Percentiles rank a stretch among this genome's conserved stretches.
Evolutionary conservation across 2,113 vertebrate species (phyloP).

Genomic region (Nothoprocta pentlandii): DNA sequence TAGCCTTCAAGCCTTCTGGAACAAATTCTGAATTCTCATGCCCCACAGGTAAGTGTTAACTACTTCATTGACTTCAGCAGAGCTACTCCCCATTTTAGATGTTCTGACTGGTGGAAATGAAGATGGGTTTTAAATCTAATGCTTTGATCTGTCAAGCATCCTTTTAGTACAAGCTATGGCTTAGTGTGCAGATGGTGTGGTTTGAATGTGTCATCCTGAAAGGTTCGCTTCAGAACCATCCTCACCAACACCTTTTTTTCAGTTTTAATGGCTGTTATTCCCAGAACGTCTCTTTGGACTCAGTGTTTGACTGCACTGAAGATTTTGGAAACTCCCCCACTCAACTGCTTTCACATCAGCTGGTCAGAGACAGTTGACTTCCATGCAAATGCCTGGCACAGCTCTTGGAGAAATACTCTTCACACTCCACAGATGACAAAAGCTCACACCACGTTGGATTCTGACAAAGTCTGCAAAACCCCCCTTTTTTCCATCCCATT

Average conservation of each 20-base stretch:
- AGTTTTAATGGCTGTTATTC: background rate
- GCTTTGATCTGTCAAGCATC: background rate
- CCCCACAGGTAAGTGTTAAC: background rate
- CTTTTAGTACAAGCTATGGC: background rate
- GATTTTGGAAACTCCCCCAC: background rate
- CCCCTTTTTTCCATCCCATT: background rate
- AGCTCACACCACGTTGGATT: background rate
- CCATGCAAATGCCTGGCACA: background rate
- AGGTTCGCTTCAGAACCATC: background rate
- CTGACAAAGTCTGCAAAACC: background rate
- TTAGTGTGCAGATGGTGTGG: background rate
- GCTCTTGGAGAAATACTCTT: constrained; percentile 1
- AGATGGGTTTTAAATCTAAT: background rate
- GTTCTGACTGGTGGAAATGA: background rate
- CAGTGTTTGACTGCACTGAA: background rate
- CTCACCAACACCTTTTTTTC: background rate
- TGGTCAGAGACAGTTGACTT: constrained; percentile 4
- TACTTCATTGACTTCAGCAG: background rate
- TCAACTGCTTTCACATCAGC: constrained; percentile 22
- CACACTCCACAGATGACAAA: background rate
- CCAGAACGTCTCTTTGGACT: background rate
- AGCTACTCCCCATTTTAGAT: background rate
- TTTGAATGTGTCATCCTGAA: background rate
- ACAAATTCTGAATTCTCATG: background rate
- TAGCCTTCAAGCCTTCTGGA: background rate